Percentiles rank a stretch among this genome's conserved stretches.
Conservation (phyloP, 2,113 vertebrate species). For the Tetrax tetrax region DNA sequence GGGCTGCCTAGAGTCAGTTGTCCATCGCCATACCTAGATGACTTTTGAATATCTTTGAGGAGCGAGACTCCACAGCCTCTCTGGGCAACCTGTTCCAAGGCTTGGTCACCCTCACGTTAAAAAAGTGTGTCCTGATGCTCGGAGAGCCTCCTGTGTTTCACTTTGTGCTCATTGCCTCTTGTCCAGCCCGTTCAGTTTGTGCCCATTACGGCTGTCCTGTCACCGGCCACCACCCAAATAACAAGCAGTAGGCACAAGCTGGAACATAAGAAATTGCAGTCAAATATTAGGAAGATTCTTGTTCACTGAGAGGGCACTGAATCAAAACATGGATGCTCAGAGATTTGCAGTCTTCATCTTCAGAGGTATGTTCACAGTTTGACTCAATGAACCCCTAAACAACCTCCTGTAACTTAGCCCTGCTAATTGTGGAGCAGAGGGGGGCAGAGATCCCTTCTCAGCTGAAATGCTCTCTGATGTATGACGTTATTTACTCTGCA, state of each 20-base stretch:
- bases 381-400: accelerated
- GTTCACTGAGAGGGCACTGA: neutral
- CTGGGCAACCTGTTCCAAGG: neutral
- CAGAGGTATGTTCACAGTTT: neutral
- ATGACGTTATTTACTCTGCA: neutral
- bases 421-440: neutral
- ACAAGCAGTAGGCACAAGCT: neutral
- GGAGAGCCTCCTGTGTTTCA: neutral
- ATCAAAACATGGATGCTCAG: neutral
- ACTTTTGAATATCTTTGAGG: neutral
- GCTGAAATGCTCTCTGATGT: neutral
- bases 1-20: neutral
- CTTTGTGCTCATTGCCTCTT: neutral
- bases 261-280: neutral
- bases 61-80: neutral
- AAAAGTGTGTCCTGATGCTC: neutral
- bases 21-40: accelerated
- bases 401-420: neutral
- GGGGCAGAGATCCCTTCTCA: neutral
- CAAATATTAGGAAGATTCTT: neutral
- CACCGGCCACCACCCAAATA: neutral
- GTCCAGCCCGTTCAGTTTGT: neutral
- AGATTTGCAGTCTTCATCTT: neutral
- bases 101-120: neutral
- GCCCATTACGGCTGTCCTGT: neutral